These are phyloP conservation scores for Liodrosophila aerea DNA, from an alignment of 2,888 invertebrate species.

Conservation along the genomic window DNA sequence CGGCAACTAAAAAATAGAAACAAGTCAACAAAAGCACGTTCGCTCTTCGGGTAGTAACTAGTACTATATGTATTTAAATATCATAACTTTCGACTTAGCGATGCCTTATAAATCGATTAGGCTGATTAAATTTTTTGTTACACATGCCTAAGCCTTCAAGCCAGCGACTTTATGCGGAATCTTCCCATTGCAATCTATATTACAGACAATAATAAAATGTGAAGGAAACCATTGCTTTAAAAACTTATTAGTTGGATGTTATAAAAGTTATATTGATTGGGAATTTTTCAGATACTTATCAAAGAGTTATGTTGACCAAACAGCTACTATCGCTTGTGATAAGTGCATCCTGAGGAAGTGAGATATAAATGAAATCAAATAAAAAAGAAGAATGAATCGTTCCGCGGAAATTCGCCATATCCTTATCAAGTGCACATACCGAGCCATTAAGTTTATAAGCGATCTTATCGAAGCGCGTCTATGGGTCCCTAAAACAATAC, in stretches of 20 bases:
- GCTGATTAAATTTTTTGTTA: conserved; percentile 30
- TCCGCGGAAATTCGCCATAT: background rate
- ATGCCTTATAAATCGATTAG: conserved; percentile 46
- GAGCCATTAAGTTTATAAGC: conserved; percentile 24
- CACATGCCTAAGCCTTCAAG: background rate
- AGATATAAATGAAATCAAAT: background rate
- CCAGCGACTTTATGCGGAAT: background rate
- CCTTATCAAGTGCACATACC: conserved; percentile 26
- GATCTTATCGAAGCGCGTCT: conserved; percentile 32
- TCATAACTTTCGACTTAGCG: conserved; percentile 29
- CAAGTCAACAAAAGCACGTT: background rate
- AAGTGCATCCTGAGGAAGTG: conserved; percentile 46
- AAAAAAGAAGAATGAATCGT: background rate
- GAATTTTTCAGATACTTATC: conserved; percentile 13
- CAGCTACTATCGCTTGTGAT: background rate
- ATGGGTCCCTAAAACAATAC: background rate
- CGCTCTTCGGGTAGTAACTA: conserved; percentile 12
- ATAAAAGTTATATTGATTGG: background rate
- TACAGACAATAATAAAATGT: too few relatives aligned
- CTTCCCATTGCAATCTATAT: too few relatives aligned
- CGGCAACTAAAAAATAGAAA: conserved; percentile 15
- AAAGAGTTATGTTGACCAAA: conserved; percentile 2
- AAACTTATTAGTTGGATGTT: too few relatives aligned
- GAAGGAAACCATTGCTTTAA: too few relatives aligned
- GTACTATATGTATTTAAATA: too few relatives aligned